Percentiles rank a stretch among this genome's conserved stretches.
These are phyloP conservation scores for Boloria euphrosyne DNA, from an alignment of 2,888 invertebrate genomes.

Conservation along the genomic window DNA sequence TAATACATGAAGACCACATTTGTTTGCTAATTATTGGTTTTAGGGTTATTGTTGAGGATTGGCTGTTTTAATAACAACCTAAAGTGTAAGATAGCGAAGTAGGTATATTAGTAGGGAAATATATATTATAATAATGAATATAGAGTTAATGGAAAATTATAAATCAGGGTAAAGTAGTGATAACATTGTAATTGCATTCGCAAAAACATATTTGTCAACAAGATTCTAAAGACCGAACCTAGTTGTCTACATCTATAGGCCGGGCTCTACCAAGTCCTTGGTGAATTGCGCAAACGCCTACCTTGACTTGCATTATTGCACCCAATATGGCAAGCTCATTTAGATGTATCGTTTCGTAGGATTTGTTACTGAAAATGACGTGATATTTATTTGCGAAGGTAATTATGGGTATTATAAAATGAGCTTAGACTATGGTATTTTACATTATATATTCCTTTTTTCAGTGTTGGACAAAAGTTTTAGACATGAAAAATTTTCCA, in stretches of 20 bases:
- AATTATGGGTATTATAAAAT: neutral
- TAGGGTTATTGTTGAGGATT: no score
- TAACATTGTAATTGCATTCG: conserved; percentile 29
- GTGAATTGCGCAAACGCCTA: conserved; percentile 61
- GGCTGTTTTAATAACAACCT: no score
- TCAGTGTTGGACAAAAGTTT: no score
- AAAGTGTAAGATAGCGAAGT: neutral
- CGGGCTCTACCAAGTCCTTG: conserved; percentile 47
- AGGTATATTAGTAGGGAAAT: conserved; percentile 48
- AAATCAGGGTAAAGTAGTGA: conserved; percentile 30
- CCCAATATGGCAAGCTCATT: conserved; percentile 54
- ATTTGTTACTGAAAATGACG: neutral
- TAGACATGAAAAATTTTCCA: no score
- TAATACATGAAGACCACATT: no score
- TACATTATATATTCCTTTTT: no score
- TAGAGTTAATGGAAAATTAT: conserved; percentile 11
- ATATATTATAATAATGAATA: conserved; percentile 46
- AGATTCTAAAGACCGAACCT: conserved; percentile 20
- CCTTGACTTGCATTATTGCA: conserved; percentile 68
- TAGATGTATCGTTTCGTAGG: conserved; percentile 37
- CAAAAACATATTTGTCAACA: conserved; percentile 28
- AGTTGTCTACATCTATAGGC: conserved; percentile 19
- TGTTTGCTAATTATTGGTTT: no score
- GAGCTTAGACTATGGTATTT: no score
- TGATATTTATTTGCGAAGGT: neutral